Base-by-base conservation (phyloP, 1,140 invertebrate genomes). In the Pachyrhynchus sulphureomaculatus region DNA sequence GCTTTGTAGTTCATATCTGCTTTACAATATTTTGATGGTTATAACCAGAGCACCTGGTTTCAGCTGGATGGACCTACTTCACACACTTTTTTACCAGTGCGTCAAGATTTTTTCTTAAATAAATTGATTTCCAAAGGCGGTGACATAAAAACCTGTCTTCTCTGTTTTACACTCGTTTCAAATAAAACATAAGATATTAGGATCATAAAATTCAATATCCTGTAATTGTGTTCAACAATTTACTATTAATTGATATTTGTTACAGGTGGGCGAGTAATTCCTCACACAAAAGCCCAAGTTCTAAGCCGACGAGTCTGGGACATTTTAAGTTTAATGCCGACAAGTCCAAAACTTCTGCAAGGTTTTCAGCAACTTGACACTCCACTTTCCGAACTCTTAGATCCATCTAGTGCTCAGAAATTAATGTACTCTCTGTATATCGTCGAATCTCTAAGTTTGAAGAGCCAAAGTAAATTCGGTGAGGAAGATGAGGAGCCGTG, bases 401-500 rank as follows among this genome's bases (percentile, higher is more conserved):
- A 95, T 78, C 91, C 92, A 0, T 84, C 86, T 1, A 93, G 90
- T 76, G 89, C 93, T 0, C 93, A 96, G 75, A 95, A 95, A 73
- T 82, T 97, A 37, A 95, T 96, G 91, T 97, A 97, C 74, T 94
- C 92, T 0, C 75, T 96, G 34, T 93, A 96, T 72, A 95, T 96
- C 52, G 89, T 96, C 1, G 93, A 96, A 70, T 84, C 84, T 12
- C 72, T 91, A 36, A 62, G 61, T 47, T 49, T 59, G 2, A 68
- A 61, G 32, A 65, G 13, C 33, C 65, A 58, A 47, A 49, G 37
- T 0, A 72, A 68, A 51, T 65, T 56, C 29, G 9, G 41, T 0
- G 65, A 68, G 5, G 70, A 69, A 13, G 60, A 64, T 15, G 68
- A 71, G 12, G 62, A 69, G 44, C 41, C 72, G 48, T 93, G 91